phyloP scores from a whole-genome alignment of 2,797 vertebrate genomes.

The Lagodon rhomboides region DNA sequence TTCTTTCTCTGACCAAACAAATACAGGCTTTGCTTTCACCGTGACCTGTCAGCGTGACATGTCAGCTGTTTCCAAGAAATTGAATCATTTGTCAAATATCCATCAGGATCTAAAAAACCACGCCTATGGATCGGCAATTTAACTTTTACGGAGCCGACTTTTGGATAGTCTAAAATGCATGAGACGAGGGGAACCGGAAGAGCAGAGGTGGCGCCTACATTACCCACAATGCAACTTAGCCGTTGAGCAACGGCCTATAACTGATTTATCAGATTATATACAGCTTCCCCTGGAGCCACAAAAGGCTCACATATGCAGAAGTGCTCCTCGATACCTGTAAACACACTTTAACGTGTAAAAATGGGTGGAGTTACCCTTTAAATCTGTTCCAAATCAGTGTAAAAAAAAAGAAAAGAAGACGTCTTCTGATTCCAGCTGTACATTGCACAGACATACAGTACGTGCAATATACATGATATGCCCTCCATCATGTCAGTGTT shows the following conservation, averaged over 20 bases:
- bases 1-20: constrained; percentile 12
- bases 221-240: too few relatives aligned
- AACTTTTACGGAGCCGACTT: background rate
- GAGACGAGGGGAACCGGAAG: too few relatives aligned
- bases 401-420: background rate
- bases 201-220: too few relatives aligned
- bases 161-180: background rate
- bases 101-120: background rate
- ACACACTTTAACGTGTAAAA: too few relatives aligned
- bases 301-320: too few relatives aligned
- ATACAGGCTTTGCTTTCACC: background rate
- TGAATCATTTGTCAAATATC: background rate
- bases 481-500: constrained; percentile 12
- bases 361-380: background rate
- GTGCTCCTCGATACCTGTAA: too few relatives aligned
- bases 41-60: constrained; percentile 9
- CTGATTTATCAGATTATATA: too few relatives aligned
- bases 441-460: background rate
- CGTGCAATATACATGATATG: background rate
- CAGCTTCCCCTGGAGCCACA: too few relatives aligned
- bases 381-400: background rate
- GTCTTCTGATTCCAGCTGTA: too few relatives aligned
- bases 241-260: too few relatives aligned
- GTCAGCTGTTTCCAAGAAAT: constrained; percentile 10
- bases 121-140: background rate